A percentile compares a stretch with the other conserved stretches of the same genome.
These are phyloP conservation scores for Drosophila trapezifrons DNA, from an alignment of 1,140 invertebrate species.

Conservation along the genomic window DNA sequence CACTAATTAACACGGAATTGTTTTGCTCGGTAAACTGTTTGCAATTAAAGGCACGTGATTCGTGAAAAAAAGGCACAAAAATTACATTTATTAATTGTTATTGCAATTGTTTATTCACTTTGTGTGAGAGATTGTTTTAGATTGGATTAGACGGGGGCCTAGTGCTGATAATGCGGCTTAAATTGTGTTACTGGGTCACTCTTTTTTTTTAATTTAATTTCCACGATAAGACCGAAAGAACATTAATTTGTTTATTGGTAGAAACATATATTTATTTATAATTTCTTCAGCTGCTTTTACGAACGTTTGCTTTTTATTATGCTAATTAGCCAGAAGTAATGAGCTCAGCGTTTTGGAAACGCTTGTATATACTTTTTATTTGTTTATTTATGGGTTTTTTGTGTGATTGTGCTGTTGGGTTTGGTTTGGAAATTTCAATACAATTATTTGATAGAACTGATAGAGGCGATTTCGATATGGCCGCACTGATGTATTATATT, in stretches of 20 bases:
- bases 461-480: constrained; percentile 42
- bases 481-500: constrained; percentile 38
- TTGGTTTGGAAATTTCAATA: constrained; percentile 38
- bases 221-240: constrained; percentile 6
- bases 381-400: constrained; percentile 33
- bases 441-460: constrained; percentile 38
- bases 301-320: constrained; percentile 67
- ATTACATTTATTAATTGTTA: constrained; percentile 68
- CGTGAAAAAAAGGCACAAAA: constrained; percentile 22
- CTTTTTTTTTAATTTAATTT: constrained; percentile 22
- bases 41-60: constrained; percentile 72
- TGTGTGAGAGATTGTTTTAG: constrained; percentile 24
- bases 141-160: constrained; percentile 4
- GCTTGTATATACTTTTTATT: constrained; percentile 46
- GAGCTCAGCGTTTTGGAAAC: constrained; percentile 76
- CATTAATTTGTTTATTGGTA: constrained; percentile 24
- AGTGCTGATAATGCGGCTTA: constrained; percentile 54
- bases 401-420: not conserved
- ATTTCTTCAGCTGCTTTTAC: constrained; percentile 11
- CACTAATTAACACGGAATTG: constrained; percentile 49
- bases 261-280: constrained; percentile 26
- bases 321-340: constrained; percentile 74
- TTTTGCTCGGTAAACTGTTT: constrained; percentile 33
- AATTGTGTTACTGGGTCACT: constrained; percentile 70
- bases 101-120: constrained; percentile 38